Evolutionary conservation across 2,888 invertebrate genomes (phyloP).

Genomic region (Polyommatus iphigenia): DNA sequence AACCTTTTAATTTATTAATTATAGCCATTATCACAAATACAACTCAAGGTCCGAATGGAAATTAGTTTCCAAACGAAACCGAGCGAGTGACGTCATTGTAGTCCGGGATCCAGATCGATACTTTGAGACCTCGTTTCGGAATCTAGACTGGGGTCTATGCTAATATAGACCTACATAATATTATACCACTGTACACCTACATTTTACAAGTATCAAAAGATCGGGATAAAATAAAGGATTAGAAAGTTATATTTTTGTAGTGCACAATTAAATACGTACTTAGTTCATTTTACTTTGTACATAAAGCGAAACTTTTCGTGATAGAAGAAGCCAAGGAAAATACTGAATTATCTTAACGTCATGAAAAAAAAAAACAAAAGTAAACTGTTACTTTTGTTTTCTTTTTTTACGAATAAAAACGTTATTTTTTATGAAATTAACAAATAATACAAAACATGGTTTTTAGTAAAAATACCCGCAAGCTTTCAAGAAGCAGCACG

Average conservation of each 20-base stretch:
- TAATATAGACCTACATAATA: background rate
- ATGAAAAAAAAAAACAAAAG: no score
- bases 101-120: constrained; percentile 16
- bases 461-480: background rate
- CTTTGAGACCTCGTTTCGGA: constrained; percentile 10
- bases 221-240: no score
- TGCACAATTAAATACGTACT: no score
- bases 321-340: no score
- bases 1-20: constrained; percentile 19
- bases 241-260: no score
- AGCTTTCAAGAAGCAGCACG: background rate
- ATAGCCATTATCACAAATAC: background rate
- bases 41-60: constrained; percentile 11
- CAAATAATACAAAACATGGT: background rate
- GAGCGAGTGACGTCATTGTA: constrained; percentile 9
- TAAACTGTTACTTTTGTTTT: no score
- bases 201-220: background rate
- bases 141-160: background rate
- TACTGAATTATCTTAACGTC: no score
- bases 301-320: no score
- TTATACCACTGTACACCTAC: background rate
- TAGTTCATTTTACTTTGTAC: no score
- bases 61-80: constrained; percentile 5
- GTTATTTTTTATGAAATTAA: no score
- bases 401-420: no score